Evolutionary conservation across 2,797 vertebrate species (phyloP).

Genomic region (Rhynchonycteris naso): DNA sequence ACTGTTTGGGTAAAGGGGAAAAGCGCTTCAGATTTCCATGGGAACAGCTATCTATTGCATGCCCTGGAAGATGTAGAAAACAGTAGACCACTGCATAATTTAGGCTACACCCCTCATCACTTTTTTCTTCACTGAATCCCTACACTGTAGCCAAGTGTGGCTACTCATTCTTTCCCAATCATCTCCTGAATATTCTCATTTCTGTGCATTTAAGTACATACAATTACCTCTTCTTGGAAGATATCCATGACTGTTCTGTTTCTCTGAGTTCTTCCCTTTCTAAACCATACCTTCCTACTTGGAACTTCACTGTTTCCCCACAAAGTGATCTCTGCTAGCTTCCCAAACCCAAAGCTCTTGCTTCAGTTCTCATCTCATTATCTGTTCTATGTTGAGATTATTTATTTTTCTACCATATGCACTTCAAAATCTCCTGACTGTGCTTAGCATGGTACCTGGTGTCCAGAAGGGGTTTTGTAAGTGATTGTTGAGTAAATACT

Average conservation of each 20-base stretch:
- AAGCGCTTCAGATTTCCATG: background rate
- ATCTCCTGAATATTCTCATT: background rate
- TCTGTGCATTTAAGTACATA: background rate
- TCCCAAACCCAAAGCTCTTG: background rate
- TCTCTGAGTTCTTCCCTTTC: background rate
- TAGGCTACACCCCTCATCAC: rapidly evolving
- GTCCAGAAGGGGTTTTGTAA: background rate
- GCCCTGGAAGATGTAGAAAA: background rate
- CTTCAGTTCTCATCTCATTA: background rate
- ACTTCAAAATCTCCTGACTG: background rate
- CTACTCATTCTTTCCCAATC: background rate
- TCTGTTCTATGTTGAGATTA: background rate
- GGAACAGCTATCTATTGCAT: background rate
- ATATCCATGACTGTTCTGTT: background rate
- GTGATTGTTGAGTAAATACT: background rate
- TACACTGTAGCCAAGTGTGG: background rate
- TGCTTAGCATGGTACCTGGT: background rate
- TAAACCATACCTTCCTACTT: background rate
- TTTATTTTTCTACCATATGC: background rate
- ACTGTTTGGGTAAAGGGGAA: background rate
- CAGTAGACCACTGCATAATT: background rate
- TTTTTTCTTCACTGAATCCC: background rate
- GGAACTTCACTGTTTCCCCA: background rate
- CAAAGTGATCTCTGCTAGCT: background rate
- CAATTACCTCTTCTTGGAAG: background rate